Conservation (phyloP, 2,113 vertebrate species). For the Tretioscincus oriximinensis region DNA sequence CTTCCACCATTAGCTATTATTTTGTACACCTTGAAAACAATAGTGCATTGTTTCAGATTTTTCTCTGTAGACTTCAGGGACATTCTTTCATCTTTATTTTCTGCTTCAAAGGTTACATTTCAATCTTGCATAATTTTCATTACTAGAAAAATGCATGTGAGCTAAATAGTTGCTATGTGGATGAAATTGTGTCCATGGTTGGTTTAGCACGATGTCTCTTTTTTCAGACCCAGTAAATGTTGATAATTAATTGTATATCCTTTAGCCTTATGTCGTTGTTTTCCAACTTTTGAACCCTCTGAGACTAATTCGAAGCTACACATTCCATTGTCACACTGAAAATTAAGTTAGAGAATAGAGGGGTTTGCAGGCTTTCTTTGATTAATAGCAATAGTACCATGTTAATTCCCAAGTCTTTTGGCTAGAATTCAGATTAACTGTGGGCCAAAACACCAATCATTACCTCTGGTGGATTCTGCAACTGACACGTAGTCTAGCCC, state of each 20-base stretch:
- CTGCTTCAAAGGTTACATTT: conserved; percentile 35
- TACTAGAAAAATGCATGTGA: not conserved
- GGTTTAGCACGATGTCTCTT: conserved; percentile 26
- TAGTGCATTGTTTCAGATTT: conserved; percentile 7
- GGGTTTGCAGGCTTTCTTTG: not conserved
- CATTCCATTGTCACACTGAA: conserved; percentile 21
- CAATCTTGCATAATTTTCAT: conserved; percentile 1
- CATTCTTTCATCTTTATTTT: conserved; percentile 3
- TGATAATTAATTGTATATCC: conserved; percentile 24
- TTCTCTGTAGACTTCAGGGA: conserved; percentile 17
- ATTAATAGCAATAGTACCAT: not conserved
- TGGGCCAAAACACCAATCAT: too few species aligned
- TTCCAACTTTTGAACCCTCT: conserved; percentile 23
- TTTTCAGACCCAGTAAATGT: conserved; percentile 24
- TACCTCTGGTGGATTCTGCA: too few species aligned
- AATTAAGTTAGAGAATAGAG: not conserved
- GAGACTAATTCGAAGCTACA: conserved; percentile 16
- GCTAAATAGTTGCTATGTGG: not conserved
- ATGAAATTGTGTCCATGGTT: not conserved
- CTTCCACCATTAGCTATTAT: not conserved
- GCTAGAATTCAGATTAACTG: too few species aligned
- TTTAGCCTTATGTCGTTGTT: conserved; percentile 16
- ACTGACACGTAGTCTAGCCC: too few species aligned
- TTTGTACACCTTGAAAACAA: not conserved
- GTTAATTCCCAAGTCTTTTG: too few species aligned